These are phyloP conservation scores for Hassar affinis DNA, from an alignment of 2,113 vertebrate genomes.

Conservation along the genomic window DNA sequence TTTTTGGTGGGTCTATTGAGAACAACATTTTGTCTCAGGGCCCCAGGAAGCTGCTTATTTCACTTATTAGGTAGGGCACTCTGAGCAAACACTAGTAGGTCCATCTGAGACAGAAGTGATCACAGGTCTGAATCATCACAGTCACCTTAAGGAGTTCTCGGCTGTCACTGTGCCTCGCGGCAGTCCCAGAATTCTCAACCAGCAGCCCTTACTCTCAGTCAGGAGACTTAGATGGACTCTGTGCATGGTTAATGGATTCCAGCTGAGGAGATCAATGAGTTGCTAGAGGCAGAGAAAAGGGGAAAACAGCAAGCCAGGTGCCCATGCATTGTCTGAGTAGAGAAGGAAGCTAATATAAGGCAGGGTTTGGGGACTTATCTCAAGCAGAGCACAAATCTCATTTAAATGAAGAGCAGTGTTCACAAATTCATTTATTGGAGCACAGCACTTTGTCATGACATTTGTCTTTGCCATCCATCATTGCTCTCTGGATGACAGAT, in stretches of 20 bases:
- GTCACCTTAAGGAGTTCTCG: background rate
- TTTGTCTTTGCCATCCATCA: constrained; percentile 40
- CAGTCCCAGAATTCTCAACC: constrained; percentile 14
- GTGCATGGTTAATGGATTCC: constrained; percentile 46
- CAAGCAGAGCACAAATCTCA: constrained; percentile 31
- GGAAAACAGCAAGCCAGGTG: background rate
- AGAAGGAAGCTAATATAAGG: constrained; percentile 31
- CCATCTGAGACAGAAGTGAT: background rate
- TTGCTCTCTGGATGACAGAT: constrained; percentile 24
- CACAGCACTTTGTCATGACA: constrained; percentile 33
- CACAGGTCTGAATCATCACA: background rate
- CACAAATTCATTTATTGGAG: constrained; percentile 42
- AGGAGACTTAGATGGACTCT: constrained; percentile 7
- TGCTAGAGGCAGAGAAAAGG: constrained; percentile 25
- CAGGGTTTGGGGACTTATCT: constrained; percentile 39
- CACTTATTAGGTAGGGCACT: background rate
- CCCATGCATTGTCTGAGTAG: constrained; percentile 18
- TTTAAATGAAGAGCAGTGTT: constrained; percentile 47
- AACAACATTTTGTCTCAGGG: background rate
- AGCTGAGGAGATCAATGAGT: constrained; percentile 44
- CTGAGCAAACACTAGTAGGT: background rate
- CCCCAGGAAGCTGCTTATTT: background rate
- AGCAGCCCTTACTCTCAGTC: constrained; percentile 5
- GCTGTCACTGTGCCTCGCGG: too few species aligned
- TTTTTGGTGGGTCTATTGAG: background rate